phyloP scores from a whole-genome alignment of 1,140 invertebrate species.

The Cotesia chilonis region DNA sequence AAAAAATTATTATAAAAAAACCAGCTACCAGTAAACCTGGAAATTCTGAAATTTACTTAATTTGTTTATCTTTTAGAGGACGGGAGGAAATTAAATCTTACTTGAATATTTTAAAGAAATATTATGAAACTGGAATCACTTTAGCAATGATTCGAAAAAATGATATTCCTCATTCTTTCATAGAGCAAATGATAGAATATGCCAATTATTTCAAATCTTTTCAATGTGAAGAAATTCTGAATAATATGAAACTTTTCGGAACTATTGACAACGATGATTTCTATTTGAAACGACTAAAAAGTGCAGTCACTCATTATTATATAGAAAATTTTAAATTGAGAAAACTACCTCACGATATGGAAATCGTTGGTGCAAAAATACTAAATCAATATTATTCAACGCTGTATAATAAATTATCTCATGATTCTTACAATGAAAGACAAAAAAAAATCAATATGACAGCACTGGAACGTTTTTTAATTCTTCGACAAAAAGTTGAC shows the following conservation, averaged over 20 bases:
- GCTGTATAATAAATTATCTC: slow-evolving; percentile 27
- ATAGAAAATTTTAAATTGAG: slow-evolving; percentile 46
- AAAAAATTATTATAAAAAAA: slow-evolving; percentile 80
- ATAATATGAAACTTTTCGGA: slow-evolving; percentile 71
- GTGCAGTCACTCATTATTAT: slow-evolving; percentile 48
- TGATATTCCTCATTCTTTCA: slow-evolving; percentile 73
- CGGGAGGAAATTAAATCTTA: slow-evolving; percentile 57
- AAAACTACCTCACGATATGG: slow-evolving; percentile 37
- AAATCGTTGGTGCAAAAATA: slow-evolving; percentile 48
- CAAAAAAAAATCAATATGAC: slow-evolving; percentile 42
- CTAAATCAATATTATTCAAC: slow-evolving; percentile 24
- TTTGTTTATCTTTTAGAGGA: slow-evolving; percentile 77
- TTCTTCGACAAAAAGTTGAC: slow-evolving; percentile 12
- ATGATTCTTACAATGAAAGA: slow-evolving; percentile 56
- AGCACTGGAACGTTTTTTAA: slow-evolving; percentile 40
- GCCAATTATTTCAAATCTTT: slow-evolving; percentile 71
- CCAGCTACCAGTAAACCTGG: slow-evolving; percentile 91
- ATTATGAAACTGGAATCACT: slow-evolving; percentile 60
- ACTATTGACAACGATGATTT: not conserved
- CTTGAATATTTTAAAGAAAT: slow-evolving; percentile 62
- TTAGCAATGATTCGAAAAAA: slow-evolving; percentile 70
- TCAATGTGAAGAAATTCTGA: slow-evolving; percentile 72
- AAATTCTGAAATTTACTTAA: slow-evolving; percentile 92
- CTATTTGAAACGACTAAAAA: slow-evolving; percentile 40
- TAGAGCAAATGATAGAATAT: slow-evolving; percentile 74